Conservation (phyloP, 2,797 vertebrate genomes). For the Malurus leucopterus region DNA sequence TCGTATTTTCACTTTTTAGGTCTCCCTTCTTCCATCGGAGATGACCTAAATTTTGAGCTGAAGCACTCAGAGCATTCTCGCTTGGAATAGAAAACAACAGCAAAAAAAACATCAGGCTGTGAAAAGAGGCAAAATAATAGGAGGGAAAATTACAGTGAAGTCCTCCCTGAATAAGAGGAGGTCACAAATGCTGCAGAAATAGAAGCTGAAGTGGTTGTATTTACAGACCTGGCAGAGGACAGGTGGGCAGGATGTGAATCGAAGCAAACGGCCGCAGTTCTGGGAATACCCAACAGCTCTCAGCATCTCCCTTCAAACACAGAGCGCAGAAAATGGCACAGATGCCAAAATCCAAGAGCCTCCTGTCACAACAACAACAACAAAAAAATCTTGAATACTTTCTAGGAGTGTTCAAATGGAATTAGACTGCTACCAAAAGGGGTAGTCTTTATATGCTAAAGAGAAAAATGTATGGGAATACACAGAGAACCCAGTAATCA, state of each 20-base stretch:
- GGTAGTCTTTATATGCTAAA: background rate
- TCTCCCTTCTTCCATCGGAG: conserved; percentile 21
- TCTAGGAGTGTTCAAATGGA: background rate
- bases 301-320: background rate
- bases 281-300: conserved; percentile 9
- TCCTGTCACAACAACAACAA: background rate
- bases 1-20: conserved; percentile 50
- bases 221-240: background rate
- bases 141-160: conserved; percentile 46
- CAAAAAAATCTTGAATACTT: background rate
- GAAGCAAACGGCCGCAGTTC: background rate
- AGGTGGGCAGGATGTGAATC: conserved; percentile 27
- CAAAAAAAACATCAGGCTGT: conserved; percentile 46
- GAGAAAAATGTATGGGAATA: background rate
- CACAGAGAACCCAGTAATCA: background rate
- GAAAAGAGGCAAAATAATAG: conserved; percentile 35
- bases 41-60: conserved; percentile 57
- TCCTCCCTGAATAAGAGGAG: conserved; percentile 24
- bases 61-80: conserved; percentile 24
- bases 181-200: conserved; percentile 32
- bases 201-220: conserved; percentile 8
- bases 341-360: background rate
- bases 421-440: background rate
- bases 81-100: conserved; percentile 44
- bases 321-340: background rate